phyloP scores from a whole-genome alignment of 2,797 vertebrate genomes.

The Lagodon rhomboides region DNA sequence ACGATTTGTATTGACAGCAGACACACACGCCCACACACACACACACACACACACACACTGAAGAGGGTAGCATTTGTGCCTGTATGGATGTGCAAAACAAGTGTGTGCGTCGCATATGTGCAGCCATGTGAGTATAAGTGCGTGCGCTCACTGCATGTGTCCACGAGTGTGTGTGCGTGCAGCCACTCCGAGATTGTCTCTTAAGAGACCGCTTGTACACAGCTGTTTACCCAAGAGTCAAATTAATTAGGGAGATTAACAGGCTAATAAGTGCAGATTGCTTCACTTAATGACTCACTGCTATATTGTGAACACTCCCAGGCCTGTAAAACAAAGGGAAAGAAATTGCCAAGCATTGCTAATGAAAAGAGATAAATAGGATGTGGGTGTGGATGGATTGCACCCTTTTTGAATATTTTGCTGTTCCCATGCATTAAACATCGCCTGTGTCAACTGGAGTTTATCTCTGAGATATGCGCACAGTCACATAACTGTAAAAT shows the following conservation, averaged over 20 bases:
- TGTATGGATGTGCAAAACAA: background rate
- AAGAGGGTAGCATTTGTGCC: background rate
- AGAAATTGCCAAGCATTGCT: conserved; percentile 33
- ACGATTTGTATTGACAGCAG: background rate
- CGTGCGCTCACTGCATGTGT: background rate
- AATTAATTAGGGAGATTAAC: conserved; percentile 74
- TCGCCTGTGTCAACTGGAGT: background rate
- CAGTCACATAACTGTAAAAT: background rate
- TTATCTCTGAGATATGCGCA: background rate
- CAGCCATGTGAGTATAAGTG: background rate
- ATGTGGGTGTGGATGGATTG: conserved; percentile 11
- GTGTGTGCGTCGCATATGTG: background rate
- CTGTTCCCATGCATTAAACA: background rate
- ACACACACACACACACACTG: background rate
- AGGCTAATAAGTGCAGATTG: conserved; percentile 63
- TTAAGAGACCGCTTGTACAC: conserved; percentile 28
- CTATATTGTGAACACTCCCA: conserved; percentile 36
- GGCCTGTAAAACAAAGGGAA: conserved; percentile 36
- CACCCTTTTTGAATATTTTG: conserved; percentile 14
- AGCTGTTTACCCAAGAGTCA: conserved; percentile 63
- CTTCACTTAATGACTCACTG: conserved; percentile 56
- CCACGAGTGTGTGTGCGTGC: background rate
- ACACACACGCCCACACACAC: background rate
- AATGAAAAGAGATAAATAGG: conserved; percentile 47
- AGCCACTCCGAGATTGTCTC: conserved; percentile 22